Base-by-base conservation (phyloP, 2,797 vertebrate species). In the Leuciscus waleckii region DNA sequence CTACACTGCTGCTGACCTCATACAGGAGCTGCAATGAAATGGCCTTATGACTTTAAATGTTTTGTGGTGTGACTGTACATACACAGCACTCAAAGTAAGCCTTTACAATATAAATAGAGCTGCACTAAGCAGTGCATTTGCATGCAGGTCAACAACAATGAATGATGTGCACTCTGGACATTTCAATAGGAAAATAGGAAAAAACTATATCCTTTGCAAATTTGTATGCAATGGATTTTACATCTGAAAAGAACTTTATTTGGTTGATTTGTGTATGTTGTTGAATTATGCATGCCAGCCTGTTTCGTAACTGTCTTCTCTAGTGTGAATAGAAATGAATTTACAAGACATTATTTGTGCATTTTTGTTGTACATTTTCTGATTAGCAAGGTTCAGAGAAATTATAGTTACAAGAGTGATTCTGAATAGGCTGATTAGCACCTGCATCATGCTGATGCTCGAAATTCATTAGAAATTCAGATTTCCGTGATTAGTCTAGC, bases 381-480 rank as follows among this genome's bases (percentile, higher is more conserved):
- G 46, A 80, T 81, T 73, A 82, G 32, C 39, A 29, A 78, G 23
- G n/a, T 67, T 74, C 65, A 81, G 54, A 80, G 68, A 74, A 26
- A 70, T 82, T 54, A 56, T 43, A 73, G 74, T 58, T 26, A 87
- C 16, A 68, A 49, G 69, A 79, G 56, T 58, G 10, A 83, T 69
- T 81, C 14, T 67, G 56, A 85, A 83, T 83, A 26, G 49, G 3
- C 68, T 87, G 75, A 69, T 85, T 82, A 87, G 58, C 80, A 85
- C 65, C 87, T 89, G 89, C 58, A 56, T 83, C 87, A 58, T 85
- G 82, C 79, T 87, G 81, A 78, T 54, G 80, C n/a, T 32, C 39
- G 9, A 58, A 83, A 83, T 77, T 85, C 70, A 88, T 89, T 87
- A 88, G 54, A 85, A 85, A 85, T 85, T 85, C 87, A 81, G 46